Percentiles rank a stretch among this genome's conserved stretches.
These are phyloP conservation scores for Odontomachus brunneus DNA, from an alignment of 1,140 invertebrate species.

Conservation along the genomic window DNA sequence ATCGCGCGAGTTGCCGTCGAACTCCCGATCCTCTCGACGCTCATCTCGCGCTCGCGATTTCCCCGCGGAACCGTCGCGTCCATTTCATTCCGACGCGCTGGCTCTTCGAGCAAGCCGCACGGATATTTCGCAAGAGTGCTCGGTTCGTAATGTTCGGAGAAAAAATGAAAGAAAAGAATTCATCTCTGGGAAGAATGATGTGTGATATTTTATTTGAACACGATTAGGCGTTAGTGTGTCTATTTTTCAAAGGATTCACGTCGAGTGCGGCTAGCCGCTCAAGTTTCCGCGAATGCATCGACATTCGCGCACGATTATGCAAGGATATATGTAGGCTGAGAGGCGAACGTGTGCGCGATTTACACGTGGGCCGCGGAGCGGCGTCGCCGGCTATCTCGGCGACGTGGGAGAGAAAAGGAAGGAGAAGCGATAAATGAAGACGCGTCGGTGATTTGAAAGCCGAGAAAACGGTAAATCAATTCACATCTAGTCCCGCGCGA, in stretches of 20 bases:
- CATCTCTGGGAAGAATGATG: too few species aligned
- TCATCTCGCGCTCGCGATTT: not conserved
- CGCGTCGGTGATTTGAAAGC: conserved; percentile 39
- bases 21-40: not conserved
- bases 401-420: conserved; percentile 12
- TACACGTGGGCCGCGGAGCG: not conserved
- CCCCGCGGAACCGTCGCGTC: too few species aligned
- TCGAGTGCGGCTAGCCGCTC: not conserved
- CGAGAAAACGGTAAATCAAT: conserved; percentile 59
- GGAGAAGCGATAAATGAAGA: conserved; percentile 52
- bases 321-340: conserved; percentile 48
- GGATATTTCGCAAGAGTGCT: too few species aligned
- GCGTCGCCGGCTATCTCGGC: conserved; percentile 2
- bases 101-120: too few species aligned
- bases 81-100: too few species aligned
- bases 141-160: too few species aligned
- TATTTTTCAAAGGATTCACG: too few species aligned
- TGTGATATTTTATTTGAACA: too few species aligned
- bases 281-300: conserved; percentile 6
- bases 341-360: not conserved
- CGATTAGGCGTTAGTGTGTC: too few species aligned
- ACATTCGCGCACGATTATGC: conserved; percentile 36
- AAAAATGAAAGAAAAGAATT: too few species aligned
- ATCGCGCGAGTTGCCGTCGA: not conserved
- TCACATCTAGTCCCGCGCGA: conserved; percentile 45